These are phyloP conservation scores for Sceloporus tristichus DNA, from an alignment of 2,113 vertebrate species.

Conservation along the genomic window DNA sequence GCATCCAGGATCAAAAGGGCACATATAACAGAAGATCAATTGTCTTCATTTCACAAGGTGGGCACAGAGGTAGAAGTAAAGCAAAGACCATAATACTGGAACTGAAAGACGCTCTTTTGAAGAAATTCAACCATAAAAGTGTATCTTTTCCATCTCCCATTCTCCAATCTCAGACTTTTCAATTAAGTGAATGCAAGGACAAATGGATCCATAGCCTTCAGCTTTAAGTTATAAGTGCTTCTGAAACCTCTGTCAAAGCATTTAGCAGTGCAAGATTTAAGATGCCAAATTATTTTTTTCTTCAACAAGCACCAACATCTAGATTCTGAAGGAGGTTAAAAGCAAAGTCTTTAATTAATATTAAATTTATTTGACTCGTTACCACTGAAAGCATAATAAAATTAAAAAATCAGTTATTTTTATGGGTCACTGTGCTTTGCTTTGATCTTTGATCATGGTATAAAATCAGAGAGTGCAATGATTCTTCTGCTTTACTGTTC, in stretches of 20 bases:
- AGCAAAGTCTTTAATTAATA: slow-evolving; percentile 89
- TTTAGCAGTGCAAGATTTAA: slow-evolving; percentile 82
- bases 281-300: slow-evolving; percentile 82
- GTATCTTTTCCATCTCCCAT: slow-evolving; percentile 27
- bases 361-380: slow-evolving; percentile 87
- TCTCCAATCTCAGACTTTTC: slow-evolving; percentile 60
- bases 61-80: slow-evolving; percentile 68
- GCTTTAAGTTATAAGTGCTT: slow-evolving; percentile 77
- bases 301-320: slow-evolving; percentile 83
- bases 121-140: slow-evolving; percentile 31
- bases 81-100: slow-evolving; percentile 45
- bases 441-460: slow-evolving; percentile 84
- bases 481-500: slow-evolving; percentile 70
- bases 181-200: slow-evolving; percentile 77
- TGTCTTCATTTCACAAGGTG: slow-evolving; percentile 64
- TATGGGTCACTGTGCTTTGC: slow-evolving; percentile 79
- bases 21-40: slow-evolving; percentile 67
- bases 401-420: slow-evolving; percentile 86
- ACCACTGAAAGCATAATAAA: slow-evolving; percentile 83
- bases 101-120: slow-evolving; percentile 62
- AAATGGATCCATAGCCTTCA: slow-evolving; percentile 65
- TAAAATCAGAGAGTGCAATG: slow-evolving; percentile 74
- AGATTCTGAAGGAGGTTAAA: slow-evolving; percentile 83
- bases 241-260: slow-evolving; percentile 78
- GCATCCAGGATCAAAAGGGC: slow-evolving; percentile 52